Conservation (phyloP, 2,888 invertebrate genomes). For the Busseola fusca region DNA sequence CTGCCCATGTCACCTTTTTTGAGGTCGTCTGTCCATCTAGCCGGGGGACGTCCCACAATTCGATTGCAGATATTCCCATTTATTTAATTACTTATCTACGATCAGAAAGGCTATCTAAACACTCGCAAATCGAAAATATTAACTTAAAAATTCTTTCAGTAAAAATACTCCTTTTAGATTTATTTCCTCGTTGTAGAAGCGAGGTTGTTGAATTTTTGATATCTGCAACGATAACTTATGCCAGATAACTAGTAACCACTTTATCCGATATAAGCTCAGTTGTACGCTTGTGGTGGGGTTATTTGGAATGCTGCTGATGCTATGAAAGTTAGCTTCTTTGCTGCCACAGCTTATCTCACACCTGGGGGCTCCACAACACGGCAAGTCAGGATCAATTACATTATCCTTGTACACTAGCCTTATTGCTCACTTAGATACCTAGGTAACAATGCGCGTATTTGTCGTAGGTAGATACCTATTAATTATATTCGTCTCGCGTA, state of each 20-base stretch:
- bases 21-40: too few relatives aligned
- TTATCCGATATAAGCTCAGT: neutral
- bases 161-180: neutral
- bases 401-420: neutral
- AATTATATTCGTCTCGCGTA: too few relatives aligned
- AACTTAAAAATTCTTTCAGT: too few relatives aligned
- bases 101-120: neutral
- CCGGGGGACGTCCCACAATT: too few relatives aligned
- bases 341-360: neutral
- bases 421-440: neutral
- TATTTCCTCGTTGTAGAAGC: neutral
- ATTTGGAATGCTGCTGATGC: neutral
- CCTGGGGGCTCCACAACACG: neutral
- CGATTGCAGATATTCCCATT: neutral
- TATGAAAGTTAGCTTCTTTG: neutral
- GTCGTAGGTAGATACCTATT: too few relatives aligned
- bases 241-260: too few relatives aligned
- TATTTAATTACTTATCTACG: too few relatives aligned
- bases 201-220: neutral
- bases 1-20: too few relatives aligned
- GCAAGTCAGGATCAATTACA: neutral
- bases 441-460: too few relatives aligned
- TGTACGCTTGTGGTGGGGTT: too few relatives aligned
- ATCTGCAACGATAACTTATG: too few relatives aligned
- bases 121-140: neutral